phyloP scores from a whole-genome alignment of 2,113 vertebrate genomes.

The Stigmatopora argus region DNA sequence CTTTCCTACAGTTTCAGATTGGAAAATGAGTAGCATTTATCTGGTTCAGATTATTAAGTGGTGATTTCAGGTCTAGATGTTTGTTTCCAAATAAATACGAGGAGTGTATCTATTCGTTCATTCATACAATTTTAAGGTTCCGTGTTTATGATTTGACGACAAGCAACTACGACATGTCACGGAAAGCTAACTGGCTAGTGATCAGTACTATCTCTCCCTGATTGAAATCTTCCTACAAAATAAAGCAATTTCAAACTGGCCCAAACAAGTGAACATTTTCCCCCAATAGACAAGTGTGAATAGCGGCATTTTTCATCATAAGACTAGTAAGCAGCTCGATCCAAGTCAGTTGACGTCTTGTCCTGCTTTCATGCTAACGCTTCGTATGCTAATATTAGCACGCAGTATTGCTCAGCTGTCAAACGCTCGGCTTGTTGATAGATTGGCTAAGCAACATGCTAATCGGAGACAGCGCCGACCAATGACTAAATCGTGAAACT shows the following conservation, averaged over 20 bases:
- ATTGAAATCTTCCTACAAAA: slow-evolving; percentile 21
- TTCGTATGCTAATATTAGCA: slow-evolving; percentile 38
- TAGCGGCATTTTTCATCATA: slow-evolving; percentile 1
- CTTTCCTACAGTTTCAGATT: too few species aligned
- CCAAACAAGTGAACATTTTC: background rate
- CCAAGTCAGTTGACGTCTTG: slow-evolving; percentile 19
- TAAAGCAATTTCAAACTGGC: background rate
- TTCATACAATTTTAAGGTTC: background rate
- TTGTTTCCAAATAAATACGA: background rate
- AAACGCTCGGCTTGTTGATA: slow-evolving; percentile 51
- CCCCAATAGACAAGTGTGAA: background rate
- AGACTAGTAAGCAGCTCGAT: background rate
- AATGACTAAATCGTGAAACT: slow-evolving; percentile 23
- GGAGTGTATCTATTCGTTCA: background rate
- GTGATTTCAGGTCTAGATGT: too few species aligned
- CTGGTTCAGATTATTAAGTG: too few species aligned
- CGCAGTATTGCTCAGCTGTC: slow-evolving; percentile 58
- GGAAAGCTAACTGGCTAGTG: slow-evolving; percentile 44
- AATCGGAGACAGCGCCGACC: slow-evolving; percentile 27
- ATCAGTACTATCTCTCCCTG: slow-evolving; percentile 27
- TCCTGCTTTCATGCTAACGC: slow-evolving; percentile 24
- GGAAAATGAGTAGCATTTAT: too few species aligned
- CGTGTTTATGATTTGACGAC: slow-evolving; percentile 44
- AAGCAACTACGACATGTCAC: slow-evolving; percentile 59
- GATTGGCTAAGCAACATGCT: slow-evolving; percentile 54